A percentile compares a stretch with the other conserved stretches of the same genome.
Evolutionary conservation across 1,140 invertebrate genomes (phyloP).

Genomic region (Nephotettix cincticeps): DNA sequence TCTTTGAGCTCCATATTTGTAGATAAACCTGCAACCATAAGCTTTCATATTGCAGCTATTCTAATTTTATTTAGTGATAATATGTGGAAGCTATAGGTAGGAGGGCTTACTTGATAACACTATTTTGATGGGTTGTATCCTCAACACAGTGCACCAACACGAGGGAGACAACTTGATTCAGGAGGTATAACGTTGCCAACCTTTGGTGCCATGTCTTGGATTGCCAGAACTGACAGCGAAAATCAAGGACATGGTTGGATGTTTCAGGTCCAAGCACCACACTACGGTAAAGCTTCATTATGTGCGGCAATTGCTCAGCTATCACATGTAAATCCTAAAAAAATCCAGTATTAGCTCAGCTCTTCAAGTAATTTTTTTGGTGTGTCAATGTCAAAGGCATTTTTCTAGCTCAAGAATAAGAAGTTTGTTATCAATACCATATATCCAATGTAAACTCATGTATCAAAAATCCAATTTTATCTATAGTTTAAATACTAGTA

Average conservation of each 20-base stretch:
- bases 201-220: slow-evolving; percentile 33
- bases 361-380: not conserved
- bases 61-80: no score
- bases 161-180: slow-evolving; percentile 34
- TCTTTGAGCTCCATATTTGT: no score
- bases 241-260: slow-evolving; percentile 25
- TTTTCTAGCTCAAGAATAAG: no score
- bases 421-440: no score
- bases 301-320: slow-evolving; percentile 23
- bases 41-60: no score
- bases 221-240: slow-evolving; percentile 32
- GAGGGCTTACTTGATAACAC: slow-evolving; percentile 36
- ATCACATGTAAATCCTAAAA: slow-evolving; percentile 28
- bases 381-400: not conserved
- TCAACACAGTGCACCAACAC: slow-evolving; percentile 32
- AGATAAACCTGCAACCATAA: no score
- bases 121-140: slow-evolving; percentile 24
- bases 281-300: slow-evolving; percentile 24
- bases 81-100: no score
- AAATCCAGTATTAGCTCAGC: no score
- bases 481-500: no score
- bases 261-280: slow-evolving; percentile 23
- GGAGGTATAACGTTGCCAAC: slow-evolving; percentile 35
- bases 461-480: no score
- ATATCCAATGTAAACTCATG: no score